Evolutionary conservation across 64 coral and sea anemone species (phyloP).

Genomic region (Cladopsammia gracilis): DNA sequence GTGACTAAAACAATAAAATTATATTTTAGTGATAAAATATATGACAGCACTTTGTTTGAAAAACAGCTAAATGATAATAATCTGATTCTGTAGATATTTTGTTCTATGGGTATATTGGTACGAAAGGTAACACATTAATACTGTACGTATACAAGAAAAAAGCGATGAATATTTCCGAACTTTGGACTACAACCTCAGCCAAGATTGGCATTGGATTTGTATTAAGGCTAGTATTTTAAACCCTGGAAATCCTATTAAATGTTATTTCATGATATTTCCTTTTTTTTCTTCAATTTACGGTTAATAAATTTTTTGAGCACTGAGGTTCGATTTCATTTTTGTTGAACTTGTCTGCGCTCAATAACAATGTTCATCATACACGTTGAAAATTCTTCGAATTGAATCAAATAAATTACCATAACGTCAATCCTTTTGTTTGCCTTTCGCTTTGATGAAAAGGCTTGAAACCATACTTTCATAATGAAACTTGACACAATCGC

Average conservation of each 20-base stretch:
- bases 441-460: not conserved
- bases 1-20: too few relatives aligned
- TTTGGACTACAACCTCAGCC: not conserved
- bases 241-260: not conserved
- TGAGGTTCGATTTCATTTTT: too few relatives aligned
- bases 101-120: too few relatives aligned
- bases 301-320: not conserved
- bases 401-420: constrained; percentile 1
- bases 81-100: too few relatives aligned
- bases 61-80: too few relatives aligned
- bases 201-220: not conserved
- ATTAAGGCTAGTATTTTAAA: not conserved
- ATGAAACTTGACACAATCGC: not conserved
- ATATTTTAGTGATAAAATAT: too few relatives aligned
- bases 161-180: not conserved
- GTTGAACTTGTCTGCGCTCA: too few relatives aligned
- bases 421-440: not conserved
- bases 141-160: not conserved
- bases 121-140: too few relatives aligned
- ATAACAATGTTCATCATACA: not conserved
- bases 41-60: too few relatives aligned
- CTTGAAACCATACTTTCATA: not conserved
- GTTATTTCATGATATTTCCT: not conserved
- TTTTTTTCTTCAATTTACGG: not conserved
- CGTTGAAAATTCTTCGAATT: not conserved